Base-by-base conservation (phyloP, 2,113 vertebrate species). In the Gymnorhina tibicen region DNA sequence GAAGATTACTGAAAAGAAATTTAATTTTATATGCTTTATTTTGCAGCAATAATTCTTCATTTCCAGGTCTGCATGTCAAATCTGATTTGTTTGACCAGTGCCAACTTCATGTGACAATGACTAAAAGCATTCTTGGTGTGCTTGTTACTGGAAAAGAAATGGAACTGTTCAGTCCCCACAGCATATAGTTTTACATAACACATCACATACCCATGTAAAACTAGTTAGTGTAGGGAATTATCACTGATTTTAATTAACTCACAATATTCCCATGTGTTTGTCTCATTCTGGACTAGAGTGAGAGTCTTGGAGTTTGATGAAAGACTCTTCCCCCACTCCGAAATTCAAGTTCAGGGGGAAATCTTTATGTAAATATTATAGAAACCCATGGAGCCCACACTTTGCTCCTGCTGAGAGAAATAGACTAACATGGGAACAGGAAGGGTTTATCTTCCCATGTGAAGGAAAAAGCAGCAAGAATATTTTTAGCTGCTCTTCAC, bases 401-500 rank as follows among this genome's bases (percentile, higher is more conserved):
- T 91, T 89, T 85, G 24, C 28, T 88, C n/a, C 83, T 85, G 63
- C 63, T 88, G 69, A 66, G 85, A 86, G 77, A 93, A 93, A 63
- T 5, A 47, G n/a, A 41, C 47, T 55, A 32, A 62, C 62, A 35
- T 2, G 26, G 42, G 41, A 82, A 47, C 55, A 41, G 39, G 63
- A 68, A 62, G n/a, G 26, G 11, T 41, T 89, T 76, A 16, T 62
- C 39, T 96, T 94, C 78, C 87, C 82, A 47, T 28, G 53, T 79
- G 55, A 62, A 92, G 52, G 55, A 70, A 75, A 87, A 94, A 39
- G 12, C 59, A 88, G 49, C 39, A 33, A 62, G 67, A 89, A 76
- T 94, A 91, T 96, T 97, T 97, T 96, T 91, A 93, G 77, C 63
- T 78, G 77, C 44, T 96, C 95, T 96, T 95, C 50, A 95, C 87